Percentiles rank a stretch among this genome's conserved stretches.
Evolutionary conservation across 1,140 invertebrate genomes (phyloP).

Genomic region (Alviniconcha marisindica): DNA sequence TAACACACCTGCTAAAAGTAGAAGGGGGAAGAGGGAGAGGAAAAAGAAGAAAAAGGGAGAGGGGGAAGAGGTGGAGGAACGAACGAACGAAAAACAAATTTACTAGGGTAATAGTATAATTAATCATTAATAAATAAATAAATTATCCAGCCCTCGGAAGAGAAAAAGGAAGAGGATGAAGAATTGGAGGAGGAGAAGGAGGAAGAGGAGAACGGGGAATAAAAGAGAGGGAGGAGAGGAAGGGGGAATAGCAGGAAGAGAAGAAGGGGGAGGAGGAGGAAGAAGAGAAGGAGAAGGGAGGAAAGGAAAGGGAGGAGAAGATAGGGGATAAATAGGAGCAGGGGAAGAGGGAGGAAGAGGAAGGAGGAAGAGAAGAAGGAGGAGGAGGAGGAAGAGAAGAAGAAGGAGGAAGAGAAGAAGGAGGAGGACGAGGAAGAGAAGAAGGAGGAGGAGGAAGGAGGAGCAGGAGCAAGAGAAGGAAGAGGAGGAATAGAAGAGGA

Average conservation of each 20-base stretch:
- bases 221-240: too few relatives aligned
- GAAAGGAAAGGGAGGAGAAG: not conserved
- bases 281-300: not conserved
- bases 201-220: too few relatives aligned
- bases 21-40: not conserved
- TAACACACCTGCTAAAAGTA: not conserved
- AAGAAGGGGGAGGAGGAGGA: not conserved
- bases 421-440: not conserved
- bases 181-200: too few relatives aligned
- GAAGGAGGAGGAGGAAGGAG: not conserved
- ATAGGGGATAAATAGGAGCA: not conserved
- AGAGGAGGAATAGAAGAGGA: not conserved
- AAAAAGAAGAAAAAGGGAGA: slow-evolving; percentile 10
- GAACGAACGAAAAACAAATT: too few relatives aligned
- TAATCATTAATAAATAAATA: too few relatives aligned
- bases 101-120: too few relatives aligned
- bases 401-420: not conserved
- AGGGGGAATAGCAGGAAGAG: too few relatives aligned
- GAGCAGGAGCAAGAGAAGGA: not conserved
- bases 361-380: not conserved
- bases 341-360: not conserved
- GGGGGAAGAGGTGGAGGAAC: not conserved
- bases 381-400: not conserved
- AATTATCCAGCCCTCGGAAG: too few relatives aligned
- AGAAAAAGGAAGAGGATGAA: too few relatives aligned